Evolutionary conservation across 2,888 invertebrate genomes (phyloP).

Genomic region (Acrobasis consociella): DNA sequence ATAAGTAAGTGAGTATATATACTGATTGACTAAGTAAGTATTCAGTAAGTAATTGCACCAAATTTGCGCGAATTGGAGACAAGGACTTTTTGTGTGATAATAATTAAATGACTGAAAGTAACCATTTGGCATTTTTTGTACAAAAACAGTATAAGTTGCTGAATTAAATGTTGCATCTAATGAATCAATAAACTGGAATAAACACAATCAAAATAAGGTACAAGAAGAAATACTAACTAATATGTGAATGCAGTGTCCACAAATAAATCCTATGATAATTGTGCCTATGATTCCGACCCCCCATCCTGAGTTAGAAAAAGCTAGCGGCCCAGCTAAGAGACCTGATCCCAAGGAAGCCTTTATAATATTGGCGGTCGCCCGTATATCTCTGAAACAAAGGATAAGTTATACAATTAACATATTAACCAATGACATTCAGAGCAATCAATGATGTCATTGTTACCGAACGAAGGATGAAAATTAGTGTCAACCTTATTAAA

Average conservation of each 20-base stretch:
- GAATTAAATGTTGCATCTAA: too few relatives aligned
- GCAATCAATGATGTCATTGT: background rate
- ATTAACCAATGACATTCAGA: background rate
- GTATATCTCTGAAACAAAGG: constrained; percentile 58
- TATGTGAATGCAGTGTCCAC: constrained; percentile 76
- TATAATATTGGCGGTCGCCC: constrained; percentile 72
- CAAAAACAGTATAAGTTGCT: too few relatives aligned
- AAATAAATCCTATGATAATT: constrained; percentile 66
- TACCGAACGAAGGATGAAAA: background rate
- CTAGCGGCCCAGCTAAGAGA: constrained; percentile 87
- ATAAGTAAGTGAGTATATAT: too few relatives aligned
- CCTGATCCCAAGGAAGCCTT: constrained; percentile 86
- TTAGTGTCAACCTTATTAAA: background rate
- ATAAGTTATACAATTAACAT: background rate
- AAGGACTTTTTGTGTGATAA: too few relatives aligned
- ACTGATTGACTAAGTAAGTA: too few relatives aligned
- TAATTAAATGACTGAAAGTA: too few relatives aligned
- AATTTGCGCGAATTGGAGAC: too few relatives aligned
- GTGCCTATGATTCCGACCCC: constrained; percentile 84
- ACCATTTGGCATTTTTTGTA: too few relatives aligned
- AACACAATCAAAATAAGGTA: too few relatives aligned
- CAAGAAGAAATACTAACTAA: constrained; percentile 51
- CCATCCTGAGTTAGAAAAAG: constrained; percentile 87
- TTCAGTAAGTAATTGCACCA: too few relatives aligned
- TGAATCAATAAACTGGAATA: too few relatives aligned